Base-by-base conservation (phyloP, 2,888 invertebrate genomes). In the Leptinotarsa peninsularis region DNA sequence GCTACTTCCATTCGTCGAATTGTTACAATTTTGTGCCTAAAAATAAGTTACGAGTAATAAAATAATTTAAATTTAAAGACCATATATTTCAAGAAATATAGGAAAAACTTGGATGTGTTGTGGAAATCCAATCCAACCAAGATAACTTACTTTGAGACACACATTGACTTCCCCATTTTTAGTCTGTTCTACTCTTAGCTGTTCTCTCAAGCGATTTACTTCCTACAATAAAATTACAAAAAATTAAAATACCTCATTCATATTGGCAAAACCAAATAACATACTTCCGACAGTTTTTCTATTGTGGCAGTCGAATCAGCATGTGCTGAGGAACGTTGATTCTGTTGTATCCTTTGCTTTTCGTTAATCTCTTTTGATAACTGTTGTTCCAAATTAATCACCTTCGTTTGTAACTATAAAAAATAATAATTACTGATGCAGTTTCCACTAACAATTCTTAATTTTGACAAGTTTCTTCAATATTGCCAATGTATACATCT, bases 1-100 rank as follows among this genome's bases (percentile, higher is more conserved):
- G 67, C 82, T 77, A 74, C 83, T 79, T 74, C 85, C 85, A 80
- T 85, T 84, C 76, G 82, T 82, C 66, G 84, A 79, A 78, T 78
- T 82, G 77, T 73, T 77, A 72, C 78, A 81, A 78, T 80, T 83
- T 79, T 80, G 82, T 79, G 81, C 82, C 82, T 81, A 79, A 79
- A 82, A 83, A 75, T 54, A 72, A 58, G 74, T 60, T 58, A 67
- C 23, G n/a, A 7, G 54, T 50, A 71, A 43, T 17, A 49, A 68
- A 66, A 43, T 27, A n/a, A 5, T 58, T 15, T 15, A 23, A 15
- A n/a, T 73, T 10, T 3, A 33, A 69, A 69, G 13, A 71, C n/a
- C 15, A 52, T 52, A 52, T 52, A 52, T 52, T 52, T 52, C n/a
- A n/a, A 52, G 10, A 43, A 43, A 43, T 43, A 43, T 43, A 43